Conservation (phyloP, 2,888 invertebrate genomes). For the Clepsis dumicolana region DNA sequence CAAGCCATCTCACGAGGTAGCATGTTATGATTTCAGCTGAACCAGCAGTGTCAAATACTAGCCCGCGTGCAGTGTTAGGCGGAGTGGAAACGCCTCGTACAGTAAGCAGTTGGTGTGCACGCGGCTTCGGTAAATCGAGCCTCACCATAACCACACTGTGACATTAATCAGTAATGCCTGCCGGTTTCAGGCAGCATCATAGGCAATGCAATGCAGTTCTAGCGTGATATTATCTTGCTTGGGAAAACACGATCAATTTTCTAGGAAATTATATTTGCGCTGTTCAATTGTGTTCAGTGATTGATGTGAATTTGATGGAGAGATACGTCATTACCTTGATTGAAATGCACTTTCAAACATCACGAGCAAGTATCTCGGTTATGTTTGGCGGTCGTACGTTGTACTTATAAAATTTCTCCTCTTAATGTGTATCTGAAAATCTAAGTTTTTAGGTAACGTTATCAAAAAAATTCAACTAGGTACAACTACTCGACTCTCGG, state of each 20-base stretch:
- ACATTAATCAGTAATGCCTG: slow-evolving; percentile 52
- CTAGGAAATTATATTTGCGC: slow-evolving; percentile 7
- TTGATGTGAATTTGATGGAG: background rate
- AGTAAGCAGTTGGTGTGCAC: slow-evolving; percentile 10
- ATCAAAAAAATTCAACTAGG: too few relatives aligned
- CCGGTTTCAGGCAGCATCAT: slow-evolving; percentile 26
- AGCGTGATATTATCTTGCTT: slow-evolving; percentile 27
- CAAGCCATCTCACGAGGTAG: too few relatives aligned
- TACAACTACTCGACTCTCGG: too few relatives aligned
- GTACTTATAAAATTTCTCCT: too few relatives aligned
- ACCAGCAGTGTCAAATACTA: too few relatives aligned
- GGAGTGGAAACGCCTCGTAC: background rate
- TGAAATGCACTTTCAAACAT: background rate
- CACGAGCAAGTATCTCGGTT: background rate
- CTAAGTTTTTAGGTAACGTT: too few relatives aligned
- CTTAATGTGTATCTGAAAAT: too few relatives aligned
- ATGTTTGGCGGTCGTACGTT: background rate
- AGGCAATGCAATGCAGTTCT: slow-evolving; percentile 27
- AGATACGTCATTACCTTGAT: background rate
- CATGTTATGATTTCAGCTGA: too few relatives aligned
- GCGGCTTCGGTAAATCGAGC: slow-evolving; percentile 23
- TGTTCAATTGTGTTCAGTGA: slow-evolving; percentile 6
- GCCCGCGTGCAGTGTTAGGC: background rate
- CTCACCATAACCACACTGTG: slow-evolving; percentile 53
- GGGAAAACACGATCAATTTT: slow-evolving; percentile 15